phyloP scores from a whole-genome alignment of 2,888 invertebrate species.

The Trachelus stipa region DNA sequence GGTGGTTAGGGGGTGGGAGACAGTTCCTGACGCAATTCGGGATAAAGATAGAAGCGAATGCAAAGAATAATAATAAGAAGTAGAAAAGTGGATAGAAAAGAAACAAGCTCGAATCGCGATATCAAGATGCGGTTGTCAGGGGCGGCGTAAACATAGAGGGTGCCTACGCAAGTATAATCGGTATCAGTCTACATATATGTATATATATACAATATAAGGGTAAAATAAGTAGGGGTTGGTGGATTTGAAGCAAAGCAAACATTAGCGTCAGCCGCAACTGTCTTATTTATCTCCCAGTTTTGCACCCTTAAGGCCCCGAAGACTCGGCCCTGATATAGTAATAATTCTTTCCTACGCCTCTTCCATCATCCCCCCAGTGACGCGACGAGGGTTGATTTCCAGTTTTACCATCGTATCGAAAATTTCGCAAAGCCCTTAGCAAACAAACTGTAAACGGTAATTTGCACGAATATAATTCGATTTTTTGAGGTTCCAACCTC shows the following conservation, averaged over 20 bases:
- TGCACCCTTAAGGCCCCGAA: not conserved
- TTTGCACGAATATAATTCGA: not conserved
- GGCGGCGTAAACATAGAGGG: not conserved
- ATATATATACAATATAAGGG: not conserved
- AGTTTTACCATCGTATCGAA: not conserved
- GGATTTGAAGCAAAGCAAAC: slow-evolving; percentile 2
- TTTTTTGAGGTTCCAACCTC: not conserved
- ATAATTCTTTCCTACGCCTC: not conserved
- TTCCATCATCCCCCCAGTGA: slow-evolving; percentile 1
- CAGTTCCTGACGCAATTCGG: not conserved
- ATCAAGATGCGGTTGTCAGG: not conserved
- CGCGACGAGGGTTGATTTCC: not conserved
- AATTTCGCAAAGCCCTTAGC: not conserved
- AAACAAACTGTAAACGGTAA: not conserved
- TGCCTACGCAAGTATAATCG: not conserved
- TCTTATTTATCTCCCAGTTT: slow-evolving; percentile 4
- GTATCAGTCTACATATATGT: not conserved
- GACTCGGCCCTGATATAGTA: not conserved
- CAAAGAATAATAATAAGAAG: not conserved
- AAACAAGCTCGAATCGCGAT: not conserved
- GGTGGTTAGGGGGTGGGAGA: not conserved
- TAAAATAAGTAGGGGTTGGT: not conserved
- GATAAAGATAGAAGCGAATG: not conserved
- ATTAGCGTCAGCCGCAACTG: not conserved
- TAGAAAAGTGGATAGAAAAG: not conserved